Conservation (phyloP, 2,797 vertebrate genomes). For the Bradypodion ventrale region DNA sequence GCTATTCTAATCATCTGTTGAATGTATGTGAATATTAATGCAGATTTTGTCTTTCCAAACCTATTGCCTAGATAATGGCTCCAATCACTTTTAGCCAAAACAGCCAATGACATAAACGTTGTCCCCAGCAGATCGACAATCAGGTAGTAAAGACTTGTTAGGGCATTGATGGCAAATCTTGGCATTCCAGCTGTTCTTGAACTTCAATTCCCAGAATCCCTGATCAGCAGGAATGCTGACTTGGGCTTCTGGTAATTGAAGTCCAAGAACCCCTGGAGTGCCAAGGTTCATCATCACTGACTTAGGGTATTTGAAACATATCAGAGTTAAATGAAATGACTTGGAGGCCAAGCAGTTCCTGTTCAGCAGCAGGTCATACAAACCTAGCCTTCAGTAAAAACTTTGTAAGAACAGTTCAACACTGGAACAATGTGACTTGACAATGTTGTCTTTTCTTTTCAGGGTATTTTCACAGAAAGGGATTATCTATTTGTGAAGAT, state of each 20-base stretch:
- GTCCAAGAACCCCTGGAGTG: too few species aligned
- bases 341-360: background rate
- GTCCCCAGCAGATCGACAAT: too few species aligned
- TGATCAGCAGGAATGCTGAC: too few species aligned
- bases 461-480: background rate
- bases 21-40: background rate
- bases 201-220: too few species aligned
- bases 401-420: background rate
- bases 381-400: background rate
- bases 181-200: too few species aligned
- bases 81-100: background rate
- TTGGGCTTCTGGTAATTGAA: too few species aligned
- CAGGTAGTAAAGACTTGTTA: background rate
- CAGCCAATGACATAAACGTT: background rate
- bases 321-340: background rate
- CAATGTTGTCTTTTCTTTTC: background rate
- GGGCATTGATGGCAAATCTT: too few species aligned
- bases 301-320: background rate
- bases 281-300: too few species aligned
- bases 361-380: background rate
- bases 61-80: background rate
- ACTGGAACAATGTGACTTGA: background rate
- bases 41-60: background rate
- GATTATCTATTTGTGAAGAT: background rate
- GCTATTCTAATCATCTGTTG: background rate